A percentile compares a stretch with the other conserved stretches of the same genome.
Conservation (phyloP, 2,888 invertebrate species). For the Dicyrtoma fusca region DNA sequence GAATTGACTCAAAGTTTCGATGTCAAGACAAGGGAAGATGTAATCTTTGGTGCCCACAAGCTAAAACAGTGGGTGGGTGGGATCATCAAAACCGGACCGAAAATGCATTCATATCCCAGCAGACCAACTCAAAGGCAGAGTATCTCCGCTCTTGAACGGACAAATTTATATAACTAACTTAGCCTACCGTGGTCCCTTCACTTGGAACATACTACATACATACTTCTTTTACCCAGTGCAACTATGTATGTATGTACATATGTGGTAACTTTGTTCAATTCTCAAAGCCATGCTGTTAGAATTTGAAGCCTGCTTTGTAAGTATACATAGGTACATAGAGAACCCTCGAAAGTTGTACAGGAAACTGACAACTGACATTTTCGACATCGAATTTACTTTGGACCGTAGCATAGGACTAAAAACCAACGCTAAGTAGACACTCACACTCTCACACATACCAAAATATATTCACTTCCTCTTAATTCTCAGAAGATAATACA, state of each 20-base stretch:
- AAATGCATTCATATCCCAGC: slow-evolving; percentile 33
- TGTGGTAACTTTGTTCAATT: neutral
- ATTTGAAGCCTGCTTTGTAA: neutral
- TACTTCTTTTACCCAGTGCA: neutral
- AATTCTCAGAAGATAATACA: slow-evolving; percentile 5
- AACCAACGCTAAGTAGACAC: too few species aligned
- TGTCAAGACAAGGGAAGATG: slow-evolving; percentile 30
- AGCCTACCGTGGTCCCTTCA: too few species aligned
- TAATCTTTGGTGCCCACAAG: slow-evolving; percentile 25
- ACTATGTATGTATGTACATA: neutral
- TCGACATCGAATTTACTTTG: neutral
- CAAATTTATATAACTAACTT: too few species aligned
- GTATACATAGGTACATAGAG: neutral
- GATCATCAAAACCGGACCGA: slow-evolving; percentile 38
- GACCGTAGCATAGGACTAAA: too few species aligned
- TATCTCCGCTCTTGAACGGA: too few species aligned
- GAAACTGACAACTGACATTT: slow-evolving; percentile 11
- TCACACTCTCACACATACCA: too few species aligned
- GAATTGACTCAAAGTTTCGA: slow-evolving; percentile 30
- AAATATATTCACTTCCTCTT: slow-evolving; percentile 9
- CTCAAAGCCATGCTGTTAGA: neutral
- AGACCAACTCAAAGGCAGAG: too few species aligned
- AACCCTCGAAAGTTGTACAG: too few species aligned
- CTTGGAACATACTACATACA: too few species aligned
- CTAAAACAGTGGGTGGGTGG: slow-evolving; percentile 36